phyloP scores from a whole-genome alignment of 2,113 vertebrate species.

The Ciconia maguari region DNA sequence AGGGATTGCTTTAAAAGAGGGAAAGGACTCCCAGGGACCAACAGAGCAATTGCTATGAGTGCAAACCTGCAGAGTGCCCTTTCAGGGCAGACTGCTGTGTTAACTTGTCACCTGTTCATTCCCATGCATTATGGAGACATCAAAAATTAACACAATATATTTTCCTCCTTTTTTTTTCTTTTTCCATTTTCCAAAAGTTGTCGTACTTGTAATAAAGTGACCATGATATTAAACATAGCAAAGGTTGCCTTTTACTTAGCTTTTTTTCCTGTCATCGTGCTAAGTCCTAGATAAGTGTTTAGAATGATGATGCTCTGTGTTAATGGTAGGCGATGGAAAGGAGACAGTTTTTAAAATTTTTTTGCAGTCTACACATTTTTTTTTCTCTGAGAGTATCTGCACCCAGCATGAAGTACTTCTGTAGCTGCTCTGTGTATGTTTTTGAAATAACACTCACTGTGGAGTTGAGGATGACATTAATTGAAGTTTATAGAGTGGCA shows the following conservation, averaged over 20 bases:
- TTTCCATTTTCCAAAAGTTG: not conserved
- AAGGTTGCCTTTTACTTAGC: not conserved
- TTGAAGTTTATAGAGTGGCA: not conserved
- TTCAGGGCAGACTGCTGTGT: not conserved
- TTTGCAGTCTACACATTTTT: fast-evolving
- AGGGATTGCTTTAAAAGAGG: not conserved
- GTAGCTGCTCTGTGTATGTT: not conserved
- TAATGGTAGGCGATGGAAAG: not conserved
- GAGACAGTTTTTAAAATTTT: not conserved
- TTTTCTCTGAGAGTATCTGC: not conserved
- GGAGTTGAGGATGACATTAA: not conserved
- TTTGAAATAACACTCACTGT: not conserved
- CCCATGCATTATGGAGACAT: not conserved
- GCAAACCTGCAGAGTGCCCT: not conserved
- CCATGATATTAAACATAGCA: not conserved
- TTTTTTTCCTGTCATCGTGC: not conserved
- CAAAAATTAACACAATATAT: not conserved
- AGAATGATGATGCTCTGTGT: not conserved
- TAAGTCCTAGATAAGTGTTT: not conserved
- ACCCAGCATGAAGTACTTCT: not conserved
- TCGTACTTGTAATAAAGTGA: not conserved
- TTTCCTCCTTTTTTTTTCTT: not conserved
- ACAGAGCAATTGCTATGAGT: not conserved
- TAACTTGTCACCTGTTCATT: not conserved
- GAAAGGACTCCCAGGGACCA: not conserved